A percentile compares a stretch with the other conserved stretches of the same genome.
Evolutionary conservation across 2,113 vertebrate genomes (phyloP).

Genomic region (Petrocephalus microphthalmus): DNA sequence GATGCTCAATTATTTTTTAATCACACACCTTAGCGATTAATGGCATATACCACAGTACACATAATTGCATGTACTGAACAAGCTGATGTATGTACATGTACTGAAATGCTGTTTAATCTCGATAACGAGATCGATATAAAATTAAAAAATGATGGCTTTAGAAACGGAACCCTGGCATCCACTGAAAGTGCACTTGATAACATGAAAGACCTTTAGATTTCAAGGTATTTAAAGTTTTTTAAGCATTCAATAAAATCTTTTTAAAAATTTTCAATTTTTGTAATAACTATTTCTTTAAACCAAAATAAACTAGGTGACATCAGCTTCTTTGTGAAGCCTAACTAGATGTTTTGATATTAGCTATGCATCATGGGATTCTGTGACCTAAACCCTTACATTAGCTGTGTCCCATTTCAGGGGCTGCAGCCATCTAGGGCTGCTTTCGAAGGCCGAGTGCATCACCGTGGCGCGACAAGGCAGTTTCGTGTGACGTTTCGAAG

Average conservation of each 20-base stretch:
- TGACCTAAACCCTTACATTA: not conserved
- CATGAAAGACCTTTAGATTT: not conserved
- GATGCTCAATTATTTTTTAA: not conserved
- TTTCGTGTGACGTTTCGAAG: not conserved
- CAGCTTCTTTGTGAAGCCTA: not conserved
- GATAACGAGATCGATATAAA: not conserved
- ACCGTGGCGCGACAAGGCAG: not conserved
- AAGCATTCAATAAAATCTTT: not conserved
- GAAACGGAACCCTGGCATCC: not conserved
- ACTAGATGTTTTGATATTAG: not conserved
- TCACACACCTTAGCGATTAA: not conserved
- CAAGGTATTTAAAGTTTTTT: not conserved
- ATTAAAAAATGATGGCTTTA: not conserved
- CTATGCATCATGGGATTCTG: not conserved
- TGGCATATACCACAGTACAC: not conserved
- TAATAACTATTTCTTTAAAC: not conserved
- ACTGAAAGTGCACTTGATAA: not conserved
- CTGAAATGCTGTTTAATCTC: not conserved
- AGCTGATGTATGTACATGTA: not conserved
- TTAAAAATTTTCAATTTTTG: not conserved
- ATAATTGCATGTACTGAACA: not conserved
- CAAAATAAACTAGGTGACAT: not conserved
- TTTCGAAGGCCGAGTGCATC: not conserved
- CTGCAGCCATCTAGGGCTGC: not conserved
- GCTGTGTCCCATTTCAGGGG: not conserved